Base-by-base conservation (phyloP, 2,113 vertebrate species). In the Stomatorhinus ivindoensis region DNA sequence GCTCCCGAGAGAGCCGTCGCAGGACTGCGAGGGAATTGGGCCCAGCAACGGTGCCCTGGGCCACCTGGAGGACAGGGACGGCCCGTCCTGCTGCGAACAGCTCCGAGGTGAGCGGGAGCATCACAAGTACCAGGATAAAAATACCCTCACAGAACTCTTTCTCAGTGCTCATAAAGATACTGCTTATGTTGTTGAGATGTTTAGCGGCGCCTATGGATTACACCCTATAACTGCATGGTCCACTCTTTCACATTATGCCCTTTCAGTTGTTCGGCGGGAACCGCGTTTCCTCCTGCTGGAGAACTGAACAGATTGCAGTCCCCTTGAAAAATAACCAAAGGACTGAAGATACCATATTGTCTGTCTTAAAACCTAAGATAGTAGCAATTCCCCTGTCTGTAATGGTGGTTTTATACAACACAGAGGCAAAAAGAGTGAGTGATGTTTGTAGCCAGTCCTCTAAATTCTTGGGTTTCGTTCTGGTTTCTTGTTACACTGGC, bases 71-170 rank as follows among this genome's bases (percentile, higher is more conserved):
- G 93, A 94, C 1, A 95, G 93, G 89, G 96, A 94, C 93, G 93
- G 92, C 91, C 92, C 96, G 19, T 96, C 97, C 94, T 99, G 98
- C 96, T 98, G 97, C 93, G 97, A 99, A 93, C 98, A 99, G 94
- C 96, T 99, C 89, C 95, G 95, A 97, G 98, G 98, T 99, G 93
- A 95, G 91, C 8, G 4, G 51, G 13, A 5, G 21, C 17, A 0
- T 10, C 76, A 82, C 10, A 39, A n/a, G 15, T 19, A 76, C 15
- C 76, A 44, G 76, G 76, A 21, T 10, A 82, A 69, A 69, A 69
- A 69, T 69, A 31, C n/a, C n/a, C n/a, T 31, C n/a, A 27, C 27
- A 4, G 4, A 31, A 69, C n/a, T 4, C n/a, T 4, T 11, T 31
- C 61, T 13, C 61, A 11, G 8, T 65, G 11, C 9, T 65, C 27